Conservation (phyloP, 2,888 invertebrate species). For the Drosophila falleni region DNA sequence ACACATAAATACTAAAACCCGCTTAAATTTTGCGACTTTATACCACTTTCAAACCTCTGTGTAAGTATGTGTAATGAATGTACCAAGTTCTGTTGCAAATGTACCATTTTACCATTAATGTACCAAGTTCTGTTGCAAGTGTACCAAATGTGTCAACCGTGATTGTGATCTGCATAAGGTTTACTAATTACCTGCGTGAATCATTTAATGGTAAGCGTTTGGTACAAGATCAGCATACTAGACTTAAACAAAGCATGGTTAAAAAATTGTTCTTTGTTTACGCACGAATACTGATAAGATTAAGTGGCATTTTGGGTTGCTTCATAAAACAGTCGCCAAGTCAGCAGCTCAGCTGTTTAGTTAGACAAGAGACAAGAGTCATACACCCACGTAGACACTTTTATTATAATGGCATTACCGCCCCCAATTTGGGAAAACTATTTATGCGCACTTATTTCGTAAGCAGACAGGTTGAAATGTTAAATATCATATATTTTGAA, state of each 20-base stretch:
- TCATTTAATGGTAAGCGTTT: background rate
- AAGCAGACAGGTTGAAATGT: background rate
- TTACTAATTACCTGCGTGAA: background rate
- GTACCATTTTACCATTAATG: no score
- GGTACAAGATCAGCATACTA: background rate
- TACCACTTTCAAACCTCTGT: no score
- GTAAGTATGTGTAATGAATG: background rate
- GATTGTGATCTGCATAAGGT: background rate
- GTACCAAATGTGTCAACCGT: background rate
- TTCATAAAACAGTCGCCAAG: slow-evolving; percentile 4
- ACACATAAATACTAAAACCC: background rate
- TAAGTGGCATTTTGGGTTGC: slow-evolving; percentile 23
- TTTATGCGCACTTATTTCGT: slow-evolving; percentile 3
- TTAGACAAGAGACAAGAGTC: background rate
- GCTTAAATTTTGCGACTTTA: no score
- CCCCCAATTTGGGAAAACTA: slow-evolving; percentile 45
- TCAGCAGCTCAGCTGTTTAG: slow-evolving; percentile 41
- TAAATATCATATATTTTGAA: background rate
- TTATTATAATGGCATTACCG: slow-evolving; percentile 58
- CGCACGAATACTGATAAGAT: slow-evolving; percentile 59
- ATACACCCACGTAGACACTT: slow-evolving; percentile 60
- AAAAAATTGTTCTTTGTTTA: slow-evolving; percentile 49
- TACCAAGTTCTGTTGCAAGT: background rate
- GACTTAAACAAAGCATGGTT: slow-evolving; percentile 2
- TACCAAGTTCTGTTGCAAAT: background rate